Percentiles rank a stretch among this genome's conserved stretches.
Conservation (phyloP, 2,113 vertebrate species). For the Engystomops pustulosus region DNA sequence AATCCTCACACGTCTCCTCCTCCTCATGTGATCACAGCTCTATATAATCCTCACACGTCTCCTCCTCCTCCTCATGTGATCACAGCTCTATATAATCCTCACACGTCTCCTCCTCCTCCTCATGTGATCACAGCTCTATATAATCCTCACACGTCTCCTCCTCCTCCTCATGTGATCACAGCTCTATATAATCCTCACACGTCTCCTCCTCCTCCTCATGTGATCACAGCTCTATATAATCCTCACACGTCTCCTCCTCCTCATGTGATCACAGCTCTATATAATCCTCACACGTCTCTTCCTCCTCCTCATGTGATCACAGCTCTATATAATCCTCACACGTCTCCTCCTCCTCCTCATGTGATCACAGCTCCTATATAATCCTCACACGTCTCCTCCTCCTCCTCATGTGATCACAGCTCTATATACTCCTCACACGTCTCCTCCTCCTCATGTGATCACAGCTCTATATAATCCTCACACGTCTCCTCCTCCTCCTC, state of each 20-base stretch:
- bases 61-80: too few relatives aligned
- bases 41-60: too few relatives aligned
- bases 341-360: not conserved
- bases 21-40: not conserved
- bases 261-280: not conserved
- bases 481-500: not conserved
- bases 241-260: not conserved
- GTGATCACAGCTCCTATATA: not conserved
- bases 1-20: not conserved
- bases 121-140: too few relatives aligned
- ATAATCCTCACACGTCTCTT: constrained; percentile 21
- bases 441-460: not conserved
- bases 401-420: not conserved
- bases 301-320: not conserved
- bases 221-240: not conserved
- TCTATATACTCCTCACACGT: not conserved
- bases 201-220: not conserved
- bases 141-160: too few relatives aligned
- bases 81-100: too few relatives aligned
- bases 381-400: not conserved
- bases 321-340: constrained; percentile 5
- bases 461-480: not conserved
- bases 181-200: constrained; percentile 13
- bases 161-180: not conserved
- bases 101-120: too few relatives aligned